Evolutionary conservation across 2,888 invertebrate genomes (phyloP).

Genomic region (Sarcophaga rosellei): DNA sequence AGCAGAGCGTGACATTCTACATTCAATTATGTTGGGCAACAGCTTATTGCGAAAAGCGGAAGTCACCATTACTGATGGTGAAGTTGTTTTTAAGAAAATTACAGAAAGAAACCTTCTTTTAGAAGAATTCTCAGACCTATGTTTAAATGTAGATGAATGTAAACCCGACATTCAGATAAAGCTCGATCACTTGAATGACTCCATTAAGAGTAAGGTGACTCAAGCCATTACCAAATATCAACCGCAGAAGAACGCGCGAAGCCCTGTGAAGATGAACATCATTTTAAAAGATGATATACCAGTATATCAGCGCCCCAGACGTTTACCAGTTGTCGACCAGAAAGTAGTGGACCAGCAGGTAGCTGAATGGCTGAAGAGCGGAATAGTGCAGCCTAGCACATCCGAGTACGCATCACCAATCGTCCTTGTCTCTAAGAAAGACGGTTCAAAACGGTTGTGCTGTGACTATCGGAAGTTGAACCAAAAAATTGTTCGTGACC

Average conservation of each 20-base stretch:
- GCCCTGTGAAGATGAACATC: slow-evolving; percentile 19
- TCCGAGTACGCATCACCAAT: slow-evolving; percentile 45
- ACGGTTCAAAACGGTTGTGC: too few species aligned
- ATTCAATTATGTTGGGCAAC: slow-evolving; percentile 23
- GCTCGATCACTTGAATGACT: slow-evolving; percentile 17
- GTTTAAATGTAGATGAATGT: neutral
- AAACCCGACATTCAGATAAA: slow-evolving; percentile 9
- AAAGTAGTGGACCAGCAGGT: slow-evolving; percentile 37
- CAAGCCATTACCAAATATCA: neutral
- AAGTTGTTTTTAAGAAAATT: neutral
- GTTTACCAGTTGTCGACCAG: slow-evolving; percentile 70
- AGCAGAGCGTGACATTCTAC: neutral
- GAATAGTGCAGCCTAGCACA: slow-evolving; percentile 9
- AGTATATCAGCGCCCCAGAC: slow-evolving; percentile 64
- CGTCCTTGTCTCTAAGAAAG: too few species aligned
- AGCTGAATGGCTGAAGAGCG: slow-evolving; percentile 29
- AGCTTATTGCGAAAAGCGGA: neutral
- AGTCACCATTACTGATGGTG: slow-evolving; percentile 4
- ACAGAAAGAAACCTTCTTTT: neutral
- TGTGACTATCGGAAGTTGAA: too few species aligned
- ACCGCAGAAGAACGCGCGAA: neutral
- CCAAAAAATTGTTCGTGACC: slow-evolving; percentile 52
- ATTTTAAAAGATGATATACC: slow-evolving; percentile 49
- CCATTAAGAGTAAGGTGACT: neutral
- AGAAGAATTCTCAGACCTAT: slow-evolving; percentile 9